Percentiles rank a stretch among this genome's conserved stretches.
phyloP scores from a whole-genome alignment of 1,140 invertebrate species.

The Calosoma granatense region DNA sequence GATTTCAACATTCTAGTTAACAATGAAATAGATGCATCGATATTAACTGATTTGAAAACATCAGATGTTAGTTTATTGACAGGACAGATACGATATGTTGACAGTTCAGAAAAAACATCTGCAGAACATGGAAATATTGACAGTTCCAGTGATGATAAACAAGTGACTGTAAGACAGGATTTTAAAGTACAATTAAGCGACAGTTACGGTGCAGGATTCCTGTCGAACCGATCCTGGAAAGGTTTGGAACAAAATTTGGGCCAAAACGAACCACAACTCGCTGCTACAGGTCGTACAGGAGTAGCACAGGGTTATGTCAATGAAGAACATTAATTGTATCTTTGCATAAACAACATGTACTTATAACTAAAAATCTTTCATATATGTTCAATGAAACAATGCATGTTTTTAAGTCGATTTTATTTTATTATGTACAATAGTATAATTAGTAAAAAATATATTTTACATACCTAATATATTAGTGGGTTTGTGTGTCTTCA shows the following conservation, averaged over 20 bases:
- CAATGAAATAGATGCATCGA: slow-evolving; percentile 17
- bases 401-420: too few species aligned
- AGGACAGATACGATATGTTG: slow-evolving; percentile 46
- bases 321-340: slow-evolving; percentile 26
- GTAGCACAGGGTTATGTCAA: slow-evolving; percentile 43
- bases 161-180: slow-evolving; percentile 29
- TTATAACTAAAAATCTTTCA: too few species aligned
- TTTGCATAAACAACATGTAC: too few species aligned
- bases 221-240: slow-evolving; percentile 57
- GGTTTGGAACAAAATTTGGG: slow-evolving; percentile 64
- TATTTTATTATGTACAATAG: too few species aligned
- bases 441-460: too few species aligned
- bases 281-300: slow-evolving; percentile 52
- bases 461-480: neutral
- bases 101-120: slow-evolving; percentile 29
- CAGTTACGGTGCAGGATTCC: slow-evolving; percentile 43
- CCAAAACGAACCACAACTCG: slow-evolving; percentile 47
- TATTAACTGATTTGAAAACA: slow-evolving; percentile 2
- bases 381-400: too few species aligned
- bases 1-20: slow-evolving; percentile 38
- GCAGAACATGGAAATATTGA: slow-evolving; percentile 19
- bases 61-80: slow-evolving; percentile 61
- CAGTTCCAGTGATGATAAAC: slow-evolving; percentile 19
- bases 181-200: slow-evolving; percentile 37
- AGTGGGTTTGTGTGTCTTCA: neutral